phyloP scores from a whole-genome alignment of 1,140 invertebrate species.

The Carposina sasakii region DNA sequence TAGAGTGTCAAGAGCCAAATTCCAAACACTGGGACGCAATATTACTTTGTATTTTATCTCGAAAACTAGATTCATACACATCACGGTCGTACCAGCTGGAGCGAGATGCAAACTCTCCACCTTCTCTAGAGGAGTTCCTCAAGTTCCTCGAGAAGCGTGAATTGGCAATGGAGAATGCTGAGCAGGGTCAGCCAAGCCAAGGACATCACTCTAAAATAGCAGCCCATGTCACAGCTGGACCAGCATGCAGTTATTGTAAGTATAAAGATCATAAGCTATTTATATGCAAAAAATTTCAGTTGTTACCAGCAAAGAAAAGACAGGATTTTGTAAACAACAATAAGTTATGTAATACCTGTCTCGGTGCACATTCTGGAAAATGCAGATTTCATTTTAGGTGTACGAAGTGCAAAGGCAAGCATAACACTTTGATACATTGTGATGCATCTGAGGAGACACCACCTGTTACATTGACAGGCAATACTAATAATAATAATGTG shows the following conservation, averaged over 20 bases:
- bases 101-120: not conserved
- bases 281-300: not conserved
- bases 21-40: not conserved
- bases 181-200: too few relatives aligned
- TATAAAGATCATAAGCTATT: not conserved
- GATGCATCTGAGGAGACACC: not conserved
- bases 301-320: not conserved
- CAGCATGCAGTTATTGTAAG: not conserved
- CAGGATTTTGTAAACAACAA: not conserved
- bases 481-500: not conserved
- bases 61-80: not conserved
- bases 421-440: not conserved
- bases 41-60: not conserved
- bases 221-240: not conserved
- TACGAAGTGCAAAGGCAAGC: not conserved
- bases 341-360: not conserved
- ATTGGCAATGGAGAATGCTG: not conserved
- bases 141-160: not conserved
- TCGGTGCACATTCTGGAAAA: not conserved
- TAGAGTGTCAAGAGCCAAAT: not conserved
- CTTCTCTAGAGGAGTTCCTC: not conserved
- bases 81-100: not conserved
- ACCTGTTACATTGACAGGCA: not conserved
- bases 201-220: not conserved
- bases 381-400: slow-evolving; percentile 1